A percentile compares a stretch with the other conserved stretches of the same genome.
These are phyloP conservation scores for Athene noctua DNA, from an alignment of 2,113 vertebrate genomes.

Conservation along the genomic window DNA sequence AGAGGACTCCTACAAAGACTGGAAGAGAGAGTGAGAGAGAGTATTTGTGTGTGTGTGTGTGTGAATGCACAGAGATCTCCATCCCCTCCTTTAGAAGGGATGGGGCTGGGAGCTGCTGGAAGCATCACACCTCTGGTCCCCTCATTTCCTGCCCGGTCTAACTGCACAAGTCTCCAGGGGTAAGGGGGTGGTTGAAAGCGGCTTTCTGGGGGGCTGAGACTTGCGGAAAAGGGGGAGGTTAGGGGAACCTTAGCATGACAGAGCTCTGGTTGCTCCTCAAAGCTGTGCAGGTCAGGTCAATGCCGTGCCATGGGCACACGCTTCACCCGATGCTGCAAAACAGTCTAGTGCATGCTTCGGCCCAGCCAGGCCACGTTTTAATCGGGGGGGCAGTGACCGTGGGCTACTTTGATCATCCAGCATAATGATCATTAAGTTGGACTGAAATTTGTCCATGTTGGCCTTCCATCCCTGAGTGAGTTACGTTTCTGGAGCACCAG, in stretches of 20 bases:
- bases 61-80: not conserved
- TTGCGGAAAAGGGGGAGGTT: not conserved
- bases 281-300: too few species aligned
- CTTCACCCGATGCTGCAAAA: not conserved
- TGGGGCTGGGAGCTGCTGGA: not conserved
- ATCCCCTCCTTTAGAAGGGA: not conserved
- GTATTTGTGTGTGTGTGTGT: not conserved
- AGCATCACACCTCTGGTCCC: not conserved
- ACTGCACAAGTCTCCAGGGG: not conserved
- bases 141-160: not conserved
- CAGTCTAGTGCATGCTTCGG: not conserved
- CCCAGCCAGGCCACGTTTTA: not conserved
- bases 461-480: not conserved
- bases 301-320: not conserved
- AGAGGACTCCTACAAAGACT: slow-evolving; percentile 36
- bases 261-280: not conserved
- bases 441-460: not conserved
- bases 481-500: not conserved
- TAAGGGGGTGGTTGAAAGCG: not conserved
- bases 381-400: not conserved
- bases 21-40: not conserved
- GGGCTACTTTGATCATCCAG: not conserved
- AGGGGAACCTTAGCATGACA: not conserved
- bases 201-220: not conserved
- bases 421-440: not conserved